phyloP scores from a whole-genome alignment of 2,797 vertebrate species.

The Channa striata region DNA sequence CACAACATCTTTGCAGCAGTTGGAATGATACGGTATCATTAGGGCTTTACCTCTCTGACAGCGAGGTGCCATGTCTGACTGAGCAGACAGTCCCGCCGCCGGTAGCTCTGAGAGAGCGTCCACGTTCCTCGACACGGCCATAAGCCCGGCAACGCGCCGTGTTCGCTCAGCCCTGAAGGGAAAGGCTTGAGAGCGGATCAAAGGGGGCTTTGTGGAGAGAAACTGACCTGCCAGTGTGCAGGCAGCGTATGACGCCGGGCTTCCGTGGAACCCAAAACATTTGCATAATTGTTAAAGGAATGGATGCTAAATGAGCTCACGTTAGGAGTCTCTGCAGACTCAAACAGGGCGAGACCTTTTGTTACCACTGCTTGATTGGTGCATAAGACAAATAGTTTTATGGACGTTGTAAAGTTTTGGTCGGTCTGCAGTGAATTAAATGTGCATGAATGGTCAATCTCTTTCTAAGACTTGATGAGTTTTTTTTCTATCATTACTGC shows the following conservation, averaged over 20 bases:
- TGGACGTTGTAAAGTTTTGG: neutral
- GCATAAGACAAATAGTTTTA: constrained; percentile 31
- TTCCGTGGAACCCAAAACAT: constrained; percentile 39
- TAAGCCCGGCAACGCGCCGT: constrained; percentile 39
- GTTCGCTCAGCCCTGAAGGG: constrained; percentile 50
- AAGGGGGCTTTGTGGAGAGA: constrained; percentile 68
- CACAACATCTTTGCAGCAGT: constrained; percentile 19
- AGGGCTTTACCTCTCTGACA: constrained; percentile 48
- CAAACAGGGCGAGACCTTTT: neutral
- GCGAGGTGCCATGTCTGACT: constrained; percentile 66
- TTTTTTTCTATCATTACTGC: neutral
- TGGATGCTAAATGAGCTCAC: constrained; percentile 21
- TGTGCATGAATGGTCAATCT: constrained; percentile 14
- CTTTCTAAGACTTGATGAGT: constrained; percentile 10
- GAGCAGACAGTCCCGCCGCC: constrained; percentile 47
- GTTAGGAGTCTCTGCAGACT: neutral
- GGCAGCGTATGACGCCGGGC: constrained; percentile 35
- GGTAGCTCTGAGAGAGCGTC: constrained; percentile 39
- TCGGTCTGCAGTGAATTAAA: constrained; percentile 32
- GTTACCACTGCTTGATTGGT: neutral
- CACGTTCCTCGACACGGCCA: constrained; percentile 34
- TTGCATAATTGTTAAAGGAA: constrained; percentile 50
- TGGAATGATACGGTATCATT: constrained; percentile 7
- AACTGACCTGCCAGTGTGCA: constrained; percentile 36
- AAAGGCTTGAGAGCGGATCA: constrained; percentile 59